Evolutionary conservation across 2,113 vertebrate species (phyloP).

Genomic region (Himantopus leucocephalus): DNA sequence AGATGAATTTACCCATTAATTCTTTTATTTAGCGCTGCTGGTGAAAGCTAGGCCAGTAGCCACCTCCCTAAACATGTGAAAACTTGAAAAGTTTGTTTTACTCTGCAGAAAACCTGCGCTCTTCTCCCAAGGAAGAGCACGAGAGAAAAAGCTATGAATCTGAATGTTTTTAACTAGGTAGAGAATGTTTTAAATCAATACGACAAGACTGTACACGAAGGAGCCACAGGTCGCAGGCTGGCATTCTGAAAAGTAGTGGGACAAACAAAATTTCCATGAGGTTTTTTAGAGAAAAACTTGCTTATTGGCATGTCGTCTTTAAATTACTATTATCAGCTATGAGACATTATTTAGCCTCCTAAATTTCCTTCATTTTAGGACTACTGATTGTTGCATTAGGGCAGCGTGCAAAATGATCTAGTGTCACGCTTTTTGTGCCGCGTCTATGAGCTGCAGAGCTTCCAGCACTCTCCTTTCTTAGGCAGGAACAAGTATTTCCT

Average conservation of each 20-base stretch:
- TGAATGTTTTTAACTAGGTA: neutral
- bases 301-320: neutral
- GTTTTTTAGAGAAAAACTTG: neutral
- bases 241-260: neutral
- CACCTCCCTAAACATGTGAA: neutral
- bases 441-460: neutral
- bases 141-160: neutral
- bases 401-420: neutral
- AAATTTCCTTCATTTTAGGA: neutral
- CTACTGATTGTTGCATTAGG: neutral
- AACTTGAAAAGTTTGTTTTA: neutral
- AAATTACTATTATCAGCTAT: neutral
- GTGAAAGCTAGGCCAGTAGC: neutral
- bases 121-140: neutral
- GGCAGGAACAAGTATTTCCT: conserved; percentile 41
- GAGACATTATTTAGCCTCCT: neutral
- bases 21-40: neutral
- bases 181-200: neutral
- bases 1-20: neutral
- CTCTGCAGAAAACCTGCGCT: neutral
- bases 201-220: neutral
- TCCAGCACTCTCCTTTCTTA: neutral
- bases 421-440: neutral
- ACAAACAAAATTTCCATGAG: neutral
- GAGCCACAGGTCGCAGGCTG: neutral